Conservation (phyloP, 1,140 invertebrate species). For the honey bee (Apis mellifera) region DNA sequence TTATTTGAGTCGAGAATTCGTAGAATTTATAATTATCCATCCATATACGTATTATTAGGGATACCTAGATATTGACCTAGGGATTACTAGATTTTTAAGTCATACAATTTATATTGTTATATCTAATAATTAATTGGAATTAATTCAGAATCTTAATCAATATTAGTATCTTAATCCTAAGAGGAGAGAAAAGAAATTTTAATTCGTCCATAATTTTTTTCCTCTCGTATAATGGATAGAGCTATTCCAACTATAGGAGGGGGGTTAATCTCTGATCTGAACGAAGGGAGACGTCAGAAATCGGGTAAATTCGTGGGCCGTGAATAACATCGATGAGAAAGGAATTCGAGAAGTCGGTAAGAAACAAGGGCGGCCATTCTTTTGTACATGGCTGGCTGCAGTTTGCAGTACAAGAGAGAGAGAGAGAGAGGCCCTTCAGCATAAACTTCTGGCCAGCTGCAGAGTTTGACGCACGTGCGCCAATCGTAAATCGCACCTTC, state of each 20-base stretch:
- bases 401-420: slow-evolving; percentile 34
- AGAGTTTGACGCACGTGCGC: slow-evolving; percentile 57
- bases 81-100: too few species aligned
- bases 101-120: too few species aligned
- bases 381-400: slow-evolving; percentile 18
- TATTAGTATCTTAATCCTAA: too few species aligned
- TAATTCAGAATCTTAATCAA: too few species aligned
- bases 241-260: not conserved
- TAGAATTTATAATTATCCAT: too few species aligned
- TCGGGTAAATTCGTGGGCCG: not conserved
- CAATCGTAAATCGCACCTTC: slow-evolving; percentile 64
- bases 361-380: slow-evolving; percentile 41
- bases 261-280: not conserved
- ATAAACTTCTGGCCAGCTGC: slow-evolving; percentile 54
- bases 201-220: not conserved
- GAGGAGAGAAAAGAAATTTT: too few species aligned
- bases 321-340: slow-evolving; percentile 1
- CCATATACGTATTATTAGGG: too few species aligned
- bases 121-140: too few species aligned
- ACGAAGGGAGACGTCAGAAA: not conserved
- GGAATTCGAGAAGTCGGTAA: slow-evolving; percentile 8
- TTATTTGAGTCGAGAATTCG: too few species aligned
- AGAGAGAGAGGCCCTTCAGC: slow-evolving; percentile 22
- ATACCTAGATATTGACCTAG: too few species aligned
- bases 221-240: not conserved